A percentile compares a stretch with the other conserved stretches of the same genome.
phyloP scores from a whole-genome alignment of 2,888 invertebrate genomes.

The Brachyopa scutellaris region DNA sequence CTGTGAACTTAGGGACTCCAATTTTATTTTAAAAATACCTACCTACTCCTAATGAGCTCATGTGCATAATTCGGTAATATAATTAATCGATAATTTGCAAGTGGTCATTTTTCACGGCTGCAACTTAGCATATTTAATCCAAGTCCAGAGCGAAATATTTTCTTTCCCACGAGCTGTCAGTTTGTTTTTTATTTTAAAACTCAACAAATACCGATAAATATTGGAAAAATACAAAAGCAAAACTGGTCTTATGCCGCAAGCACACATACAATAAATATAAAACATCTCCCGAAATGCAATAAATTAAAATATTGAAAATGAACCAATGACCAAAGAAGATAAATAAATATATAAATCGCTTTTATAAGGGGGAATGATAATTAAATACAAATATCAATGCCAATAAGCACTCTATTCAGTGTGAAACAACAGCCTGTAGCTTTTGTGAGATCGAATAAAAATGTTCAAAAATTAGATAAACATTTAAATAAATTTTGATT shows the following conservation, averaged over 20 bases:
- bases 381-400: slow-evolving; percentile 63
- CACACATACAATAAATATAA: slow-evolving; percentile 61
- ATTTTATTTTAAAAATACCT: slow-evolving; percentile 14
- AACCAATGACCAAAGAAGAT: slow-evolving; percentile 59
- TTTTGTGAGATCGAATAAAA: slow-evolving; percentile 46
- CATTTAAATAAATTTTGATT: slow-evolving; percentile 52
- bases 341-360: slow-evolving; percentile 59
- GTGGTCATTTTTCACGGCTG: slow-evolving; percentile 52
- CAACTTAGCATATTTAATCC: slow-evolving; percentile 47
- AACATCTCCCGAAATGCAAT: slow-evolving; percentile 46
- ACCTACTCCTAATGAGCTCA: slow-evolving; percentile 36
- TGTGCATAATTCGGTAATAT: slow-evolving; percentile 37
- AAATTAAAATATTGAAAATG: slow-evolving; percentile 60
- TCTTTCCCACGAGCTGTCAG: slow-evolving; percentile 63
- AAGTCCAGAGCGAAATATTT: slow-evolving; percentile 3
- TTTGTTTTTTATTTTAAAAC: slow-evolving; percentile 8
- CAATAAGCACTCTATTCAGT: slow-evolving; percentile 65
- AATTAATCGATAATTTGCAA: slow-evolving; percentile 59
- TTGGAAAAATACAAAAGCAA: slow-evolving; percentile 44
- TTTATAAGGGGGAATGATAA: slow-evolving; percentile 64
- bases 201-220: slow-evolving; percentile 50
- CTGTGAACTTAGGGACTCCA: too few relatives aligned
- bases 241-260: slow-evolving; percentile 46
- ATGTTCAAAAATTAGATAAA: slow-evolving; percentile 49
- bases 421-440: slow-evolving; percentile 28